phyloP scores from a whole-genome alignment of 53 echinoderm and acorn worm species.

The Arbacia lixula region DNA sequence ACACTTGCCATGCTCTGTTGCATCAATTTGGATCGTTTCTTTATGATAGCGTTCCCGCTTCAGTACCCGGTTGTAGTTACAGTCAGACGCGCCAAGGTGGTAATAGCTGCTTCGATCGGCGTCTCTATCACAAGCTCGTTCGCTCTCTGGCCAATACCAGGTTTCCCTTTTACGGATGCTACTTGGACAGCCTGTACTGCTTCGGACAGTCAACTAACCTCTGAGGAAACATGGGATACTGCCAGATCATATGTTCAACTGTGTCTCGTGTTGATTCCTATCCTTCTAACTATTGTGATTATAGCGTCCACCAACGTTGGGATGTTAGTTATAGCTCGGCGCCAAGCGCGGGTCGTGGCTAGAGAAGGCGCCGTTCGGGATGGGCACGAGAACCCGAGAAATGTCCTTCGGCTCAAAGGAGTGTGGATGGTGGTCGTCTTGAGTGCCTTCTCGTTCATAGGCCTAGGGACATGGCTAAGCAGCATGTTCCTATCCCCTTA shows the following conservation, averaged over 20 bases:
- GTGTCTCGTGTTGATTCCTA: not conserved
- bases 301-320: not conserved
- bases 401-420: too few relatives aligned
- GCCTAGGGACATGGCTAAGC: too few relatives aligned
- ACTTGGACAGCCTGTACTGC: not conserved
- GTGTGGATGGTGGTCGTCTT: too few relatives aligned
- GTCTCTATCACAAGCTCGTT: not conserved
- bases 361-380: too few relatives aligned
- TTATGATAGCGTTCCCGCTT: not conserved
- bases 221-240: too few relatives aligned
- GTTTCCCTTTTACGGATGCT: not conserved
- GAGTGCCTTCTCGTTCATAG: too few relatives aligned
- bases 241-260: too few relatives aligned
- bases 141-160: not conserved
- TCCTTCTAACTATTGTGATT: not conserved
- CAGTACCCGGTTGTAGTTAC: constrained; percentile 3
- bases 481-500: too few relatives aligned
- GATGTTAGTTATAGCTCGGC: not conserved
- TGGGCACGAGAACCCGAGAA: too few relatives aligned
- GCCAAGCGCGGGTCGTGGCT: too few relatives aligned
- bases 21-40: not conserved
- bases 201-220: too few relatives aligned
- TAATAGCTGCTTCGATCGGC: not conserved
- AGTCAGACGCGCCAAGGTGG: not conserved
- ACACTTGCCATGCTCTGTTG: not conserved